Evolutionary conservation across 2,113 vertebrate genomes (phyloP).

Genomic region (Panthera leo): DNA sequence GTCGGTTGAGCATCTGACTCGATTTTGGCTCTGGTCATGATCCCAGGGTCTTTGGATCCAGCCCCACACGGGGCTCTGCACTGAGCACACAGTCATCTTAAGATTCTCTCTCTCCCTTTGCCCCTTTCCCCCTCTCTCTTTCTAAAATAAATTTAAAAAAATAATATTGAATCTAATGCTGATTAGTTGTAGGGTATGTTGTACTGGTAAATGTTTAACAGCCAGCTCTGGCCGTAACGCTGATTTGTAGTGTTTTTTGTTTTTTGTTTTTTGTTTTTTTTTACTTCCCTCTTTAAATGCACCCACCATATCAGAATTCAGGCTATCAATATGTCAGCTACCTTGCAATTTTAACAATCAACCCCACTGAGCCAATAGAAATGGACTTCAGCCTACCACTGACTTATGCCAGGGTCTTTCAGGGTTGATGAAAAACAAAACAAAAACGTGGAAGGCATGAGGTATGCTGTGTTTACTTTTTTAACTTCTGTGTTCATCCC

Average conservation of each 20-base stretch:
- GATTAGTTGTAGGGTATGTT: fast-evolving
- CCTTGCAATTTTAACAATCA: neutral
- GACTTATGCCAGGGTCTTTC: neutral
- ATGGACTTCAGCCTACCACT: neutral
- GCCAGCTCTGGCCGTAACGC: neutral
- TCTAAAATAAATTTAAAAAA: too few relatives aligned
- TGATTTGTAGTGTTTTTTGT: neutral
- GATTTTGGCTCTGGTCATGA: too few relatives aligned
- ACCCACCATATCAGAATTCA: neutral
- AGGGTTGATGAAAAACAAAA: neutral
- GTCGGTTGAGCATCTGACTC: too few relatives aligned
- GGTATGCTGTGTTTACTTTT: fast-evolving
- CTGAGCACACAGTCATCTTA: too few relatives aligned
- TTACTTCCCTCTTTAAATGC: neutral
- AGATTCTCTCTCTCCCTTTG: too few relatives aligned
- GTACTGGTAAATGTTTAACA: neutral
- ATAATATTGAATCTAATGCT: neutral
- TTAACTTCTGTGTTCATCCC: neutral
- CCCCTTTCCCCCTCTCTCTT: too few relatives aligned
- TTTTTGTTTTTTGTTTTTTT: too few relatives aligned
- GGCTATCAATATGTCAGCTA: neutral
- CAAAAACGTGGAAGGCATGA: neutral
- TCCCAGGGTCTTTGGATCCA: too few relatives aligned
- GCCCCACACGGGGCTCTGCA: too few relatives aligned
- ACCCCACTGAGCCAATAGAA: neutral